phyloP scores from a whole-genome alignment of 2,113 vertebrate species.

The Poecilia latipinna region DNA sequence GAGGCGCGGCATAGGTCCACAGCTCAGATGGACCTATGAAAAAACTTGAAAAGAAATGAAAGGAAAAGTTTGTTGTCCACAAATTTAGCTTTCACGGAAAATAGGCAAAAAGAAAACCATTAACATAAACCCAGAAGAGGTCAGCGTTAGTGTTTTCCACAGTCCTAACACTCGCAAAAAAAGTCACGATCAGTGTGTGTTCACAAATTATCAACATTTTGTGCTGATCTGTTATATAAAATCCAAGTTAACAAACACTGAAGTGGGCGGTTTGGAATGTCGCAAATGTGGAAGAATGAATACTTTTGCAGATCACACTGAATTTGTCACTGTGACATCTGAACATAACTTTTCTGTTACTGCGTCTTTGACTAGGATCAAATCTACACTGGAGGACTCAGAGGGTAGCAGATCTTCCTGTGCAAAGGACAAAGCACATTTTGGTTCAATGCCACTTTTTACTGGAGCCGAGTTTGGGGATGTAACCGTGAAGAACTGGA shows the following conservation, averaged over 20 bases:
- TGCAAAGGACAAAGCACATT: slow-evolving; percentile 60
- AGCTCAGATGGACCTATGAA: not conserved
- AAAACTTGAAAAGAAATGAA: too few relatives aligned
- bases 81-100: too few relatives aligned
- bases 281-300: too few relatives aligned
- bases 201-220: not conserved
- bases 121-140: too few relatives aligned
- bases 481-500: slow-evolving; percentile 82
- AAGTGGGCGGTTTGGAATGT: not conserved
- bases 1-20: not conserved
- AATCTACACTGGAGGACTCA: slow-evolving; percentile 85
- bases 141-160: too few relatives aligned
- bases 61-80: not conserved
- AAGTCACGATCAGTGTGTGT: too few relatives aligned
- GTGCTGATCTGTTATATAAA: not conserved
- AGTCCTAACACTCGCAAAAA: too few relatives aligned
- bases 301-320: not conserved
- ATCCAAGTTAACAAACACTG: not conserved
- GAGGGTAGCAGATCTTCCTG: slow-evolving; percentile 67
- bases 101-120: too few relatives aligned
- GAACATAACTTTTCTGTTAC: not conserved
- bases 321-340: slow-evolving; percentile 6
- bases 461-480: slow-evolving; percentile 69
- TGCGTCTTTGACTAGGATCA: slow-evolving; percentile 79
- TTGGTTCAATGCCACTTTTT: slow-evolving; percentile 61